Percentiles rank a stretch among this genome's conserved stretches.
Evolutionary conservation across 2,797 vertebrate species (phyloP).

Genomic region (Rhinophrynus dorsalis): DNA sequence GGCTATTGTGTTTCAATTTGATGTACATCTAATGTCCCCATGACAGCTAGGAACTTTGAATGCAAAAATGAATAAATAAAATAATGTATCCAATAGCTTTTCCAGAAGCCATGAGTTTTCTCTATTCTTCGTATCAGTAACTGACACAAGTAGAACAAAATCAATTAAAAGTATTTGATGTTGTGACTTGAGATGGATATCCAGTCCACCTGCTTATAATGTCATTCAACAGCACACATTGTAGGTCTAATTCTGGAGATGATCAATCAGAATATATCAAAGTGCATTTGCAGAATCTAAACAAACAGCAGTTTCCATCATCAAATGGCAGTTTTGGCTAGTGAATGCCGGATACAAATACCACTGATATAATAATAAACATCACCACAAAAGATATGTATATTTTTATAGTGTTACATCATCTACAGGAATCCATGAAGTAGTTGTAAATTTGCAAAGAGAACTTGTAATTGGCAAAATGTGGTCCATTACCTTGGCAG

Average conservation of each 20-base stretch:
- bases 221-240: slow-evolving; percentile 27
- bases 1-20: too few relatives aligned
- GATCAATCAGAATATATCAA: slow-evolving; percentile 30
- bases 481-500: not conserved
- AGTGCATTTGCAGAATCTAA: slow-evolving; percentile 21
- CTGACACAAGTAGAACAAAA: slow-evolving; percentile 24
- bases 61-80: not conserved
- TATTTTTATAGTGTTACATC: slow-evolving; percentile 15
- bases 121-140: slow-evolving; percentile 30
- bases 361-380: slow-evolving; percentile 18
- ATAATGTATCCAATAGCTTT: not conserved
- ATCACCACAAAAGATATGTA: not conserved
- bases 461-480: not conserved
- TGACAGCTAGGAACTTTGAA: too few relatives aligned
- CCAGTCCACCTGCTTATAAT: slow-evolving; percentile 20
- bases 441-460: not conserved
- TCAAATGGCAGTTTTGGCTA: not conserved
- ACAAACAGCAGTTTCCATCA: slow-evolving; percentile 17
- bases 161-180: slow-evolving; percentile 37
- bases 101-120: not conserved
- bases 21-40: too few relatives aligned
- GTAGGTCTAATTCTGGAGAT: slow-evolving; percentile 19
- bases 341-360: slow-evolving; percentile 2
- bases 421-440: not conserved
- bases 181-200: slow-evolving; percentile 20